Conservation (phyloP, 2,113 vertebrate genomes). For the Saimiri boliviensis region DNA sequence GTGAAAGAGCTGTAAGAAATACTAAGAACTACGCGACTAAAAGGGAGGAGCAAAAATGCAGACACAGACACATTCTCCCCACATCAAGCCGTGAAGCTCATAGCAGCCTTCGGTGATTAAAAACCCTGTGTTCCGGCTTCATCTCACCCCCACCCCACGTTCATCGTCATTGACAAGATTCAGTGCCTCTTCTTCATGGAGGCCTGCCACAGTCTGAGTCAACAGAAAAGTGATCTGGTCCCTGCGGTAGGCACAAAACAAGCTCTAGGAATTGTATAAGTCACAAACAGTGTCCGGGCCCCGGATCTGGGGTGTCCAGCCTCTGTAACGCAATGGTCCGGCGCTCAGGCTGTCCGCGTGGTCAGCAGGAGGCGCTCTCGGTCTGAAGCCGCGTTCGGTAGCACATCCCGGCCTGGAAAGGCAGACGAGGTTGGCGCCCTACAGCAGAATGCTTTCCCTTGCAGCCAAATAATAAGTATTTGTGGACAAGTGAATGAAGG, state of each 20-base stretch:
- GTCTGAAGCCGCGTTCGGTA: no score
- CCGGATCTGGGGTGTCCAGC: background rate
- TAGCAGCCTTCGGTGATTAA: fast-evolving
- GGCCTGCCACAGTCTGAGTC: background rate
- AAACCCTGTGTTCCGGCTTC: no score
- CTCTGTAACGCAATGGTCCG: fast-evolving
- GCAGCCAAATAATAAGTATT: no score
- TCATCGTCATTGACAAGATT: fast-evolving
- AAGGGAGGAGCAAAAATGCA: no score
- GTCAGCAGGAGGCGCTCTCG: background rate
- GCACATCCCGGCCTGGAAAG: background rate
- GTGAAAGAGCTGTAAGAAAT: background rate
- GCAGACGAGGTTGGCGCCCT: background rate
- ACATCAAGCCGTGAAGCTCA: background rate
- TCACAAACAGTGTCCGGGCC: background rate
- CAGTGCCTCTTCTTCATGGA: background rate
- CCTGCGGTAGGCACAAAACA: background rate
- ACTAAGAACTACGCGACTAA: fast-evolving
- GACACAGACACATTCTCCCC: background rate
- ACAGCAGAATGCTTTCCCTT: fast-evolving
- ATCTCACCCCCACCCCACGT: fast-evolving
- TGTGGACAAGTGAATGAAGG: background rate
- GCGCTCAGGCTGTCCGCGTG: no score
- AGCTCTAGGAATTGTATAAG: background rate
- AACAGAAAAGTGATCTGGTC: background rate